Evolutionary conservation across 2,888 invertebrate genomes (phyloP).

Genomic region (Acanthosoma haemorrhoidale): DNA sequence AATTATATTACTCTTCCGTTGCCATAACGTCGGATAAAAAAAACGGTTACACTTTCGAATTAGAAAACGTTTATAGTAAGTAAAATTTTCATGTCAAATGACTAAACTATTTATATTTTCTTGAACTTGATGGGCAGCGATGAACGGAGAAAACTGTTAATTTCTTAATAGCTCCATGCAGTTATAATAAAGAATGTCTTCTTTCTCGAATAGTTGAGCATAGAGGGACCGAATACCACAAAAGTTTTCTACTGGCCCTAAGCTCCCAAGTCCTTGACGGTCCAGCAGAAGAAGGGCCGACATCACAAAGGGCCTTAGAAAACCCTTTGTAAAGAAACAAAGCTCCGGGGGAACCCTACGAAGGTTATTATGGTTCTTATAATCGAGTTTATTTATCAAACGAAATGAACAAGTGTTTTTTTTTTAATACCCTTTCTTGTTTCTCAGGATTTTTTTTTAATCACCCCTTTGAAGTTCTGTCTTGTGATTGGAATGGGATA

Average conservation of each 20-base stretch:
- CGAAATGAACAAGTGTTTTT: slow-evolving; percentile 22
- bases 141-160: too few relatives aligned
- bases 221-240: too few relatives aligned
- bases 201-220: too few relatives aligned
- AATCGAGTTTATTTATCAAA: slow-evolving; percentile 26
- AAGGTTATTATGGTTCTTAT: slow-evolving; percentile 14
- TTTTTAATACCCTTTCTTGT: background rate
- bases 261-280: background rate
- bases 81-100: too few relatives aligned
- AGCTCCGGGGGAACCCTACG: background rate
- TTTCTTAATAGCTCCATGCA: too few relatives aligned
- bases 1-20: too few relatives aligned
- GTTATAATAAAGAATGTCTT: too few relatives aligned
- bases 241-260: background rate
- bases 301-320: background rate
- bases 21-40: too few relatives aligned
- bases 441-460: background rate
- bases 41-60: too few relatives aligned
- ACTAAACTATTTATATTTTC: too few relatives aligned
- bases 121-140: too few relatives aligned
- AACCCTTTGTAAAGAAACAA: slow-evolving; percentile 12
- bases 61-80: too few relatives aligned
- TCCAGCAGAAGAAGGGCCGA: background rate
- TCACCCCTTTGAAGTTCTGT: background rate
- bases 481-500: slow-evolving; percentile 9